Percentiles rank a stretch among this genome's conserved stretches.
phyloP scores from a whole-genome alignment of 2,113 vertebrate genomes.

The zebrafish (Danio rerio) region DNA sequence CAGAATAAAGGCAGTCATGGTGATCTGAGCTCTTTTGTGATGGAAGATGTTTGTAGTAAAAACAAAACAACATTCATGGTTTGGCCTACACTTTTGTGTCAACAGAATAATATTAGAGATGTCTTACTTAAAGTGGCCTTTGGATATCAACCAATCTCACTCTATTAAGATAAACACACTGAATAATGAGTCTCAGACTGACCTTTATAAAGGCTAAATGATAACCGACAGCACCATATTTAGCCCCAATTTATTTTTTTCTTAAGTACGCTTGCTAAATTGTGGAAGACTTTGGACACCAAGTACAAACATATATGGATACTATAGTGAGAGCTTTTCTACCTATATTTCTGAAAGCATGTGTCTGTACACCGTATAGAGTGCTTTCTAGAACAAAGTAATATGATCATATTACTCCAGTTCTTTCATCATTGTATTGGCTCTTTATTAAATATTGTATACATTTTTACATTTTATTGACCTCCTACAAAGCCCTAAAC shows the following conservation, averaged over 20 bases:
- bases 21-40: constrained; percentile 39
- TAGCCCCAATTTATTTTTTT: background rate
- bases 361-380: too few species aligned
- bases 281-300: too few species aligned
- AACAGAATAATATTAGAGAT: background rate
- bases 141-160: background rate
- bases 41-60: constrained; percentile 10
- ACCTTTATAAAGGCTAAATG: background rate
- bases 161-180: background rate
- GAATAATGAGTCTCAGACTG: background rate
- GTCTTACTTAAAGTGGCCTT: constrained; percentile 1
- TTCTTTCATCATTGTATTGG: too few species aligned
- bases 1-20: constrained; percentile 21
- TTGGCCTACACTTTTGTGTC: background rate
- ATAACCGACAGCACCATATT: background rate
- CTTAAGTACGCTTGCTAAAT: background rate
- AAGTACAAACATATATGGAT: too few species aligned
- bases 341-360: too few species aligned
- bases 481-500: too few species aligned
- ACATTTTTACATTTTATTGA: too few species aligned
- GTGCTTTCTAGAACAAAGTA: too few species aligned
- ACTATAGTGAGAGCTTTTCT: too few species aligned
- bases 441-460: too few species aligned
- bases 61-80: background rate
- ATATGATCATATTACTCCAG: too few species aligned